A percentile compares a stretch with the other conserved stretches of the same genome.
Evolutionary conservation across 2,888 invertebrate genomes (phyloP).

Genomic region (Rhabditoides inermis): DNA sequence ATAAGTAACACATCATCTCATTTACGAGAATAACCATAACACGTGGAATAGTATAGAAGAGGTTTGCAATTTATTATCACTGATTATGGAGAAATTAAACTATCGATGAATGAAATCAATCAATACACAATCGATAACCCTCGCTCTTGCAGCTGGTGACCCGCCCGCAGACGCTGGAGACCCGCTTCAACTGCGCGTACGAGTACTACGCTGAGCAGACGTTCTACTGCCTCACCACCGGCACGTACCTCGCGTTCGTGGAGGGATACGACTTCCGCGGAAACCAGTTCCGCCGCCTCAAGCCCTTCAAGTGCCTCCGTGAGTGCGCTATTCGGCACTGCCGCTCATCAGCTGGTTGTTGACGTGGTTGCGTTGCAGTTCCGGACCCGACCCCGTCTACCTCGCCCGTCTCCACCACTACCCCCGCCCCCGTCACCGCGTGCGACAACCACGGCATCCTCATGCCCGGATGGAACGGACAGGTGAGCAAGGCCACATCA

Average conservation of each 20-base stretch:
- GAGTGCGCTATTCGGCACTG: too few relatives aligned
- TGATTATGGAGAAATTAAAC: too few relatives aligned
- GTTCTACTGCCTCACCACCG: conserved; percentile 21
- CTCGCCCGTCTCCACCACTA: too few relatives aligned
- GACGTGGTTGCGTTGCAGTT: too few relatives aligned
- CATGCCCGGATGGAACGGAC: too few relatives aligned
- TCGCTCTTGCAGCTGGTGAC: conserved; percentile 12
- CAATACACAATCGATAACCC: too few relatives aligned
- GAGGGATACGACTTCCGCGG: conserved; percentile 29
- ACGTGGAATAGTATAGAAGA: too few relatives aligned
- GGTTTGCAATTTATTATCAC: too few relatives aligned
- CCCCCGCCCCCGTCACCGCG: conserved; percentile 12
- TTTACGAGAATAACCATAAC: too few relatives aligned
- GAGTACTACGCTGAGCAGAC: conserved; percentile 27
- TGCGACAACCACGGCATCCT: not conserved
- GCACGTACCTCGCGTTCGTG: conserved; percentile 11
- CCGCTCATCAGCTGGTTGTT: too few relatives aligned
- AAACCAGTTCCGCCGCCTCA: conserved; percentile 30
- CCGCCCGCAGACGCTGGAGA: conserved; percentile 17
- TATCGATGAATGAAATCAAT: too few relatives aligned
- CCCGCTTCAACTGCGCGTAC: conserved; percentile 28
- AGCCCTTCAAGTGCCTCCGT: conserved; percentile 20
- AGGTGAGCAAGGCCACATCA: too few relatives aligned
- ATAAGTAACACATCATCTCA: not conserved
- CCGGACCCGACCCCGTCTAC: conserved; percentile 13